phyloP scores from a whole-genome alignment of 2,797 vertebrate genomes.

The Lacerta agilis region DNA sequence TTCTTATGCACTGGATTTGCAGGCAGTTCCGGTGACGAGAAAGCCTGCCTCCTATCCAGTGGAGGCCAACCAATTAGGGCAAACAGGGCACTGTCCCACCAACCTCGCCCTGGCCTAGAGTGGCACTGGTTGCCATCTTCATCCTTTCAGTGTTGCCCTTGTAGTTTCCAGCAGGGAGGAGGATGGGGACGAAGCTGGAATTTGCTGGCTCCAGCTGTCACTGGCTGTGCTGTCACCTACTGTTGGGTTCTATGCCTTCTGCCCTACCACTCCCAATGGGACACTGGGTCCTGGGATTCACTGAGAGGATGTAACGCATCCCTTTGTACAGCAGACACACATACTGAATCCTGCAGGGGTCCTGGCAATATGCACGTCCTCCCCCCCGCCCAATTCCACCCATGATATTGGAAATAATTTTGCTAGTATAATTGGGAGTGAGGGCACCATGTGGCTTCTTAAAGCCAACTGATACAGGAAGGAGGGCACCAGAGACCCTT shows the following conservation, averaged over 20 bases:
- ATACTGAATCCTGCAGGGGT: background rate
- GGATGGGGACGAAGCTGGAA: no score
- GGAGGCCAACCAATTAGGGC: background rate
- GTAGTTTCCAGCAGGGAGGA: no score
- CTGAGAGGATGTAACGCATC: background rate
- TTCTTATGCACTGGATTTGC: background rate
- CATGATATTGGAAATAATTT: background rate
- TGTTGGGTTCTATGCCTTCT: no score
- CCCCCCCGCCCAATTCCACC: no score
- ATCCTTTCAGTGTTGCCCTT: no score
- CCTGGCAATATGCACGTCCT: background rate
- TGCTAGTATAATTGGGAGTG: background rate
- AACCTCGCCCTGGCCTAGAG: no score
- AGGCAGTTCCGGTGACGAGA: no score
- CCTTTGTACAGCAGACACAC: background rate
- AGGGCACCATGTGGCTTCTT: background rate
- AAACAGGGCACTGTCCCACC: no score
- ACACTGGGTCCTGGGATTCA: background rate
- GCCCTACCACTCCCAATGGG: no score
- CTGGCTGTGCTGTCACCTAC: no score
- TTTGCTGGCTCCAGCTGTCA: no score
- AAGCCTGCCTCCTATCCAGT: background rate
- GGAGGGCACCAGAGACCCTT: slow-evolving; percentile 17
- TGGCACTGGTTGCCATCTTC: no score
- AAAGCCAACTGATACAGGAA: background rate